Evolutionary conservation across 1,140 invertebrate genomes (phyloP).

Genomic region (Oscheius sp.): DNA sequence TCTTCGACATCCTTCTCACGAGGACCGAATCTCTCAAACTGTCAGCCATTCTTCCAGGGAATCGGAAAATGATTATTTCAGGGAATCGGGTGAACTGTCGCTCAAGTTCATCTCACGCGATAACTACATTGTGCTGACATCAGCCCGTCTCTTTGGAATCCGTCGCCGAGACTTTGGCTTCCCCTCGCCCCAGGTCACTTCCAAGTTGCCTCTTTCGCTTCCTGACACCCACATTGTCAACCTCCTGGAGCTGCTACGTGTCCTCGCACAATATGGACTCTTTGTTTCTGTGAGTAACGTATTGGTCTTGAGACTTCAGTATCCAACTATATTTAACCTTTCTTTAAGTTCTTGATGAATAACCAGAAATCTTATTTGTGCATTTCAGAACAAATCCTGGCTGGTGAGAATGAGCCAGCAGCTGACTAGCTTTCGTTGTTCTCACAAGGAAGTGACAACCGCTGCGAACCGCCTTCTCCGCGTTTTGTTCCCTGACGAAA

Average conservation of each 20-base stretch:
- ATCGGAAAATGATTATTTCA: too few species aligned
- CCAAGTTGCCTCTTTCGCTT: neutral
- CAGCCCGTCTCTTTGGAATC: neutral
- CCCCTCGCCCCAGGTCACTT: neutral
- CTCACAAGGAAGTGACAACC: neutral
- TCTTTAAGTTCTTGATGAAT: too few species aligned
- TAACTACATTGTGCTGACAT: neutral
- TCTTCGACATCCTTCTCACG: neutral
- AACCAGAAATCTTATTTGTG: neutral
- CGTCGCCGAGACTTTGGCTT: neutral
- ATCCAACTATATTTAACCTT: too few species aligned
- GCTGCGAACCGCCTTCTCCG: neutral
- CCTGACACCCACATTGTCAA: neutral
- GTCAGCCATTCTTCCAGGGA: neutral
- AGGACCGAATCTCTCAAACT: neutral
- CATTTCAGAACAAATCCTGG: neutral
- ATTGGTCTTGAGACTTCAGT: too few species aligned
- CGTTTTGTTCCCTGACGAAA: neutral
- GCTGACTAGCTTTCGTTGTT: neutral
- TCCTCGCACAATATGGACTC: neutral
- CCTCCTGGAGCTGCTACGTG: neutral
- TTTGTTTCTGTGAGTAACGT: neutral
- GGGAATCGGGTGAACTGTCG: too few species aligned
- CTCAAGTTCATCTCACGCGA: neutral
- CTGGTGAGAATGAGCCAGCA: neutral